Percentiles rank a stretch among this genome's conserved stretches.
These are phyloP conservation scores for Ageneiosus marmoratus DNA, from an alignment of 2,113 vertebrate species.

Conservation along the genomic window DNA sequence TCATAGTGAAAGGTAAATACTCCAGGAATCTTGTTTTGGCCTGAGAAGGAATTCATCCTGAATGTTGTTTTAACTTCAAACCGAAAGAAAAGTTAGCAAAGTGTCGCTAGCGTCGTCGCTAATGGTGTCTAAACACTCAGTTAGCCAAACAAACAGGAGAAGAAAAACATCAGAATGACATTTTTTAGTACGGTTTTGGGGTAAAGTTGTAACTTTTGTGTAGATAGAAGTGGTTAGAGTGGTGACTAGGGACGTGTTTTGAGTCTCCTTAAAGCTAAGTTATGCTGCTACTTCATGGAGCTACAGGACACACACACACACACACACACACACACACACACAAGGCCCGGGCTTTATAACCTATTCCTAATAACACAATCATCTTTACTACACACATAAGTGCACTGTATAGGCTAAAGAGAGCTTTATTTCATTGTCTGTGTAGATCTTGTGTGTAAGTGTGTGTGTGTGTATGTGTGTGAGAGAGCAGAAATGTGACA, in stretches of 20 bases:
- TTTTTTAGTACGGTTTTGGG: too few species aligned
- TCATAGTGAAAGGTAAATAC: accelerated
- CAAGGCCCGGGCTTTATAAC: background rate
- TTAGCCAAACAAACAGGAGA: too few species aligned
- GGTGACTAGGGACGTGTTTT: background rate
- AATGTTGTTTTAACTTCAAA: background rate
- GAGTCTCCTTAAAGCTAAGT: background rate
- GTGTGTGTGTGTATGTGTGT: background rate
- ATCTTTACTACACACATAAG: background rate
- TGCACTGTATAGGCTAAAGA: background rate
- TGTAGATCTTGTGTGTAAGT: background rate
- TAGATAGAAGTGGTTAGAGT: too few species aligned
- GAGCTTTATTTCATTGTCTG: background rate
- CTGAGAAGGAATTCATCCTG: background rate
- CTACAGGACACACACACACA: background rate
- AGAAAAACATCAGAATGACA: too few species aligned
- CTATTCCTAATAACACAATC: background rate
- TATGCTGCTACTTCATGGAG: background rate
- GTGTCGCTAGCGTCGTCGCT: background rate
- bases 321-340: background rate
- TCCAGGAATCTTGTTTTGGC: too few species aligned
- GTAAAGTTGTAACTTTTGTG: background rate
- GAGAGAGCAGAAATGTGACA: background rate
- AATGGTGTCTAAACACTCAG: background rate
- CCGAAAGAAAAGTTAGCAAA: conserved; percentile 23